Evolutionary conservation across 2,888 invertebrate species (phyloP), one percentile per base, ranked within the genome.

Genomic region (Polymixis flavicincta): DNA sequence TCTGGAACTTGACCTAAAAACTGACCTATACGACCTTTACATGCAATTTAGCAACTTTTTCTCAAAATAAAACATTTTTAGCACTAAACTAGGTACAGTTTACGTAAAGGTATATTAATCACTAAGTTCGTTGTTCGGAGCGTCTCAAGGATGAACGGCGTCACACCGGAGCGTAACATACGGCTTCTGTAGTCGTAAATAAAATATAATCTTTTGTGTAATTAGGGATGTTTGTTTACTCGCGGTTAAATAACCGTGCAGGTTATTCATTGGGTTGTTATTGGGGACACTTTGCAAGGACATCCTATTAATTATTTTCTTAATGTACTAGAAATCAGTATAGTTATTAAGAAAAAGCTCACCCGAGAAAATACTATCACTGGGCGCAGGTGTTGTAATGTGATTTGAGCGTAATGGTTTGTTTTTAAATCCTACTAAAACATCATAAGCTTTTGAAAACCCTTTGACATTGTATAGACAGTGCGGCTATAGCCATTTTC

Each of bases 71-170:
- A 76, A 71, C 52, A 71, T 70, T 79, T 83, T 83, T 71, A 66
- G 68, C 57, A 17, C n/a, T 69, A 74, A 78, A 76, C 13, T 74
- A 76, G 55, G 32, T n/a, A 61, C 80, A 42, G 60, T 76, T 48
- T 82, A 66, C 66, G 67, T 76, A 69, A 70, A 70, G 66, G 57
- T 76, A 71, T 75, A 76, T 75, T 72, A 80, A 75, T 66, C 73
- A 68, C 69, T n/a, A 85, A 87, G 92, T 90, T 92, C 92, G 88
- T 86, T 76, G 91, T 52, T 86, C 90, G 85, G 85, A 55, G 69
- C 71, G 91, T 89, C 90, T 90, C 90, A 89, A 92, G 90, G 92
- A 85, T 86, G 67, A 55, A 50, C 37, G 67, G 45, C 22, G 59
- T 88, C 71, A 88, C 78, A 88, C 73, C 76, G 61, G 45, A 63